These are phyloP conservation scores for Illadopsis cleaveri DNA, from an alignment of 2,113 vertebrate genomes.

Conservation along the genomic window DNA sequence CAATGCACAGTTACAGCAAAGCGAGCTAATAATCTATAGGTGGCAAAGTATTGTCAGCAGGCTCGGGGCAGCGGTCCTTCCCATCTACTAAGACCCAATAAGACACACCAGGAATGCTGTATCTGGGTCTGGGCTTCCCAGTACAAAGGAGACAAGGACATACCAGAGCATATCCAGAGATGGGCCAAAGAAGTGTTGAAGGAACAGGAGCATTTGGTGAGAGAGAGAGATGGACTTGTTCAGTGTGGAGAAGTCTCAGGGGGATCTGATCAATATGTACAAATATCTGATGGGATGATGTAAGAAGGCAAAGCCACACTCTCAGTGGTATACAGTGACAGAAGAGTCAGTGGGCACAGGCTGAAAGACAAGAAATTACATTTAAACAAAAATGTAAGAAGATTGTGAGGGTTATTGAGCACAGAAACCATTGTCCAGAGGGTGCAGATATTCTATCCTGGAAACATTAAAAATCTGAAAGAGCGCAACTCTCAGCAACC, in stretches of 20 bases:
- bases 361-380: not conserved
- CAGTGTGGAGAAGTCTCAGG: not conserved
- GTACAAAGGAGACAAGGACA: not conserved
- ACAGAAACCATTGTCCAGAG: not conserved
- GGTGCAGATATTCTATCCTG: not conserved
- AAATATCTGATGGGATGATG: fast-evolving
- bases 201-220: not conserved
- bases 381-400: not conserved
- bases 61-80: not conserved
- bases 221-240: not conserved
- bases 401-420: not conserved
- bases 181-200: not conserved
- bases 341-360: not conserved
- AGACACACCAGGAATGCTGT: not conserved
- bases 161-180: not conserved
- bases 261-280: not conserved
- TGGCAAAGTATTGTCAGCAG: not conserved
- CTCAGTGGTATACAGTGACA: not conserved
- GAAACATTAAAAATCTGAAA: not conserved
- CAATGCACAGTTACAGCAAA: not conserved
- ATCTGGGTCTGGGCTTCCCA: not conserved
- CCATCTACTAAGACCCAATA: not conserved
- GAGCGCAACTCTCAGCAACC: not conserved
- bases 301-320: not conserved
- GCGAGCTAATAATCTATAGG: not conserved